Evolutionary conservation across 2,797 vertebrate species (phyloP).

Genomic region (Babyrousa celebensis): DNA sequence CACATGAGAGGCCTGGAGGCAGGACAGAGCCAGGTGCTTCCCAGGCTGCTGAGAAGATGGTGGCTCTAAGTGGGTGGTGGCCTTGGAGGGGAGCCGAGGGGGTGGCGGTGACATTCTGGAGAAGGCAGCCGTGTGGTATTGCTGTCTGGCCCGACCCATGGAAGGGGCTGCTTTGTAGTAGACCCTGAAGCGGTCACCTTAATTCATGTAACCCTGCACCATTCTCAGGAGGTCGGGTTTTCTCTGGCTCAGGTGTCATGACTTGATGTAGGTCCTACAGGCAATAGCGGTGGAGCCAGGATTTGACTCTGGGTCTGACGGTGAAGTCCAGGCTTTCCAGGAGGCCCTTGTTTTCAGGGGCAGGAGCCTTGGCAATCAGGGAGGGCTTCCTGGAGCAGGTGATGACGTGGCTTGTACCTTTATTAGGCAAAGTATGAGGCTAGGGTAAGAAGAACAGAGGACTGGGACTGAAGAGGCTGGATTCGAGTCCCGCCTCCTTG

Average conservation of each 20-base stretch:
- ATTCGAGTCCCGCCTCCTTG: background rate
- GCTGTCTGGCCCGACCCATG: rapidly evolving
- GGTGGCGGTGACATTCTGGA: background rate
- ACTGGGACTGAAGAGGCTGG: background rate
- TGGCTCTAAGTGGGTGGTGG: background rate
- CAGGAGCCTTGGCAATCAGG: background rate
- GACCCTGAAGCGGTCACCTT: background rate
- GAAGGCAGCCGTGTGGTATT: rapidly evolving
- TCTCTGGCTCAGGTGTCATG: background rate
- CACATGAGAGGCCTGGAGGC: rapidly evolving
- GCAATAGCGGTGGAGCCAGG: background rate
- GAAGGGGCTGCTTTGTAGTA: background rate
- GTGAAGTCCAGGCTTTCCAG: background rate
- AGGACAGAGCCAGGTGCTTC: background rate
- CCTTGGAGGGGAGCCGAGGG: rapidly evolving
- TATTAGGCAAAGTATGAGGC: too few relatives aligned
- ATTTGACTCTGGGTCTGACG: background rate
- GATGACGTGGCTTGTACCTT: background rate
- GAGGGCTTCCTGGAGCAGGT: background rate
- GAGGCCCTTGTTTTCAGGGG: background rate
- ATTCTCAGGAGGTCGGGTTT: background rate
- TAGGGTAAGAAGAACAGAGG: background rate
- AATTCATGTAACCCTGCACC: rapidly evolving
- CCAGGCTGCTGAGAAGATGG: background rate
- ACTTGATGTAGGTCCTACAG: background rate